Evolutionary conservation across 2,113 vertebrate species (phyloP).

Genomic region (Cryptoleucopteryx plumbea): DNA sequence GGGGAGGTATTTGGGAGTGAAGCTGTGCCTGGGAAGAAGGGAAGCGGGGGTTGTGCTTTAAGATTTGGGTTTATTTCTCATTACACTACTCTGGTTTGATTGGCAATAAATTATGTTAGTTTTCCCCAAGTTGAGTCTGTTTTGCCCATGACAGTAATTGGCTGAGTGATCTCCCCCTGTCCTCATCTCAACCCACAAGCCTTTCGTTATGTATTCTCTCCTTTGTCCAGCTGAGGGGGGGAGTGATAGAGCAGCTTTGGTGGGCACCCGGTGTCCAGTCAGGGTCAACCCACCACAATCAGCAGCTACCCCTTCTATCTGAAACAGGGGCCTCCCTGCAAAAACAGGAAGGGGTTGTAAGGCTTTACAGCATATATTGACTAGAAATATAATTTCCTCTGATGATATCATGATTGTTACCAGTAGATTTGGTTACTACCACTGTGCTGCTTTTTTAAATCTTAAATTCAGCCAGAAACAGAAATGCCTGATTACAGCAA

Average conservation of each 20-base stretch:
- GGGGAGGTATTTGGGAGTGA: too few species aligned
- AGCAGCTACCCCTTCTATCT: not conserved
- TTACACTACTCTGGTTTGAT: too few species aligned
- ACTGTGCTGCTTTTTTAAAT: not conserved
- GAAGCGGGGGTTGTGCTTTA: too few species aligned
- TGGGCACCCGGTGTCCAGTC: not conserved
- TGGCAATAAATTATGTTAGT: too few species aligned
- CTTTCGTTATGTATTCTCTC: not conserved
- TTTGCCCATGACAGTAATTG: not conserved
- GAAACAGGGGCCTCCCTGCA: not conserved
- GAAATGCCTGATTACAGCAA: not conserved
- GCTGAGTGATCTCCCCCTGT: not conserved
- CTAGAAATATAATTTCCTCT: not conserved
- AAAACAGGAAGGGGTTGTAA: not conserved
- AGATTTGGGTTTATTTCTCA: too few species aligned
- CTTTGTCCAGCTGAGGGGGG: not conserved
- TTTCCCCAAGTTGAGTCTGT: too few species aligned
- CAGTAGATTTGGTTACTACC: not conserved
- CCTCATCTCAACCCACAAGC: not conserved
- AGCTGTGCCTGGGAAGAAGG: too few species aligned
- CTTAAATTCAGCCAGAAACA: not conserved
- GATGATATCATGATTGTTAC: not conserved
- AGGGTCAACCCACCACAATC: not conserved
- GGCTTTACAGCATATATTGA: not conserved
- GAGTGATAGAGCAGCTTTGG: not conserved